Percentiles rank a stretch among this genome's conserved stretches.
phyloP scores from a whole-genome alignment of 2,888 invertebrate genomes.

The Euzetes globulus region DNA sequence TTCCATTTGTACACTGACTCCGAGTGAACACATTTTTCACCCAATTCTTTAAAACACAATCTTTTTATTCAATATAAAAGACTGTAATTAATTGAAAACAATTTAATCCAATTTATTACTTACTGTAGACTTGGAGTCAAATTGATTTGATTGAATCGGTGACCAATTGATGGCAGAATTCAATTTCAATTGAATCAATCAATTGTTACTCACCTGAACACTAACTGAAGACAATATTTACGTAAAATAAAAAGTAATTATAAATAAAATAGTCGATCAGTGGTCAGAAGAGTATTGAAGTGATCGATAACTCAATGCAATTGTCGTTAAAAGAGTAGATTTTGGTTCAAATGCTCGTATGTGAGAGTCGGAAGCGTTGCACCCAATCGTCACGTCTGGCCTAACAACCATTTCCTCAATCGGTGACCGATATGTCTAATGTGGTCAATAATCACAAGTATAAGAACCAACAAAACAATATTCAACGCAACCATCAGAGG shows the following conservation, averaged over 20 bases:
- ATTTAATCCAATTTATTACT: neutral
- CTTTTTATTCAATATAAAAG: conserved; percentile 1
- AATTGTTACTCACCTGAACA: neutral
- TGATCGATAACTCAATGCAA: neutral
- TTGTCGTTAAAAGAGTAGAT: neutral
- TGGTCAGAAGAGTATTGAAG: neutral
- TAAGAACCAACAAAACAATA: neutral
- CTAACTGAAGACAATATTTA: neutral
- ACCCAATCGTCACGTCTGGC: neutral
- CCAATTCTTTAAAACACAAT: neutral
- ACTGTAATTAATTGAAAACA: neutral
- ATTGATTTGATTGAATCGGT: neutral
- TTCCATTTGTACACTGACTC: neutral
- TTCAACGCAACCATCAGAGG: neutral
- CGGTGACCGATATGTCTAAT: neutral
- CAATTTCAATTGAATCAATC: neutral
- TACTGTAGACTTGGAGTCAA: neutral
- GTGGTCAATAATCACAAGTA: conserved; percentile 2
- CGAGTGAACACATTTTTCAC: neutral
- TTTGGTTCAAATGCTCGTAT: neutral
- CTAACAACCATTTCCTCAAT: neutral
- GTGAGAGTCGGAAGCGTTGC: neutral
- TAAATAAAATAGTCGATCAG: no score
- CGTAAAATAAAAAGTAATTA: neutral
- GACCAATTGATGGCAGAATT: conserved; percentile 10